Evolutionary conservation across 2,888 invertebrate genomes (phyloP).

Genomic region (Harpalus rufipes): DNA sequence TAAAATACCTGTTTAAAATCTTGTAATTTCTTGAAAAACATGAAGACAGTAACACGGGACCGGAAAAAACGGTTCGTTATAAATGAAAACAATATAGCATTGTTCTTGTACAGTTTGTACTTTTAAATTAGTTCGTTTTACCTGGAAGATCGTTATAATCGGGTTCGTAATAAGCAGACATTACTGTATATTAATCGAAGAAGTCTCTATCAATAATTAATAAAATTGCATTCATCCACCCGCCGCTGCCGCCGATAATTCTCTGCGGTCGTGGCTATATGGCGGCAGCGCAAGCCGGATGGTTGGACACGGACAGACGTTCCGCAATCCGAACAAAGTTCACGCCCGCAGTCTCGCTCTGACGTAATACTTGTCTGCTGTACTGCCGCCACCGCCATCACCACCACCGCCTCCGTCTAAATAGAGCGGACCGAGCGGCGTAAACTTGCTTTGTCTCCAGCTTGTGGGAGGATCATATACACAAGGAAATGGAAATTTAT

Average conservation of each 20-base stretch:
- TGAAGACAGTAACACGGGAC: too few relatives aligned
- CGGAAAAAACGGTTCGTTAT: too few relatives aligned
- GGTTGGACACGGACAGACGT: constrained; percentile 37
- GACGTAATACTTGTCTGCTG: constrained; percentile 50
- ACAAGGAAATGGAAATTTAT: neutral
- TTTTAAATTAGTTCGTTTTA: too few relatives aligned
- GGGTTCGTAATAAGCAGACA: too few relatives aligned
- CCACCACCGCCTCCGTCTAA: constrained; percentile 20
- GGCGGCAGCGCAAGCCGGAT: constrained; percentile 24
- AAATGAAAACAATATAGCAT: too few relatives aligned
- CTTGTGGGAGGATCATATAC: neutral
- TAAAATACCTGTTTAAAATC: too few relatives aligned
- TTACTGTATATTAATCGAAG: too few relatives aligned
- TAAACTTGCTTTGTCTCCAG: neutral
- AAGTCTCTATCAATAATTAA: too few relatives aligned
- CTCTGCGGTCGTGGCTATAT: neutral
- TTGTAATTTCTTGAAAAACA: too few relatives aligned
- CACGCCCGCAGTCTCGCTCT: constrained; percentile 53
- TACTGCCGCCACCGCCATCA: constrained; percentile 7
- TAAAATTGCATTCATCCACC: neutral
- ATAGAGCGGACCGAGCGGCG: constrained; percentile 13
- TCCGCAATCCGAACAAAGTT: constrained; percentile 55
- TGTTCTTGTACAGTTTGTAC: too few relatives aligned
- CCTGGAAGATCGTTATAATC: too few relatives aligned
- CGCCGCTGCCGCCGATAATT: neutral